These are phyloP conservation scores for Enteromius fasciolatus DNA, from an alignment of 2,797 vertebrate species.

Conservation along the genomic window DNA sequence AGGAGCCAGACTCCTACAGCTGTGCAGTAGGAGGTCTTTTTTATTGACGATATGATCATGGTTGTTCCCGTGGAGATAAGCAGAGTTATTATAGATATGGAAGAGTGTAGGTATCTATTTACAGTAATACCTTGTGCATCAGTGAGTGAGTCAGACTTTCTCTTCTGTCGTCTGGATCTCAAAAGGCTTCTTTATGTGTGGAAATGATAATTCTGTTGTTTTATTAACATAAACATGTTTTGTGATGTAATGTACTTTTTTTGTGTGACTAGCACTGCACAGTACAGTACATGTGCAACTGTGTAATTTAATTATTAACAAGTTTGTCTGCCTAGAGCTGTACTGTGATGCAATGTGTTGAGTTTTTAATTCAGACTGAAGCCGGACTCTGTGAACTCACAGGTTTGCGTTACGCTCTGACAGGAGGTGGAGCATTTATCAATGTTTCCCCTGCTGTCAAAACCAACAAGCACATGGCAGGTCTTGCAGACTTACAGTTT, in stretches of 20 bases:
- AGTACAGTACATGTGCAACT: background rate
- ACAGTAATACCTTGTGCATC: constrained; percentile 1
- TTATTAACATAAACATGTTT: background rate
- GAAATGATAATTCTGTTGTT: constrained; percentile 20
- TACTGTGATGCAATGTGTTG: constrained; percentile 27
- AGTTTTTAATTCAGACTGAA: background rate
- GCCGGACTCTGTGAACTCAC: background rate
- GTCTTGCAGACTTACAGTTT: constrained; percentile 21
- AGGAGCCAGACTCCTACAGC: background rate
- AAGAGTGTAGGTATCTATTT: constrained; percentile 24
- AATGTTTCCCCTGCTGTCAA: constrained; percentile 30
- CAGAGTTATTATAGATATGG: constrained; percentile 37
- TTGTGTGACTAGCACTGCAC: background rate
- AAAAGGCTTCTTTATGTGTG: background rate
- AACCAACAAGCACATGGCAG: background rate
- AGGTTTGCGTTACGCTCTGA: background rate
- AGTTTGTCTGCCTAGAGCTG: background rate
- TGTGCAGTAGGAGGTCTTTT: constrained; percentile 9
- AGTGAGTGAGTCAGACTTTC: constrained; percentile 17
- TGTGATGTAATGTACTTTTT: background rate
- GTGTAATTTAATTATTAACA: constrained; percentile 22
- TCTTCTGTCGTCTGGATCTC: background rate
- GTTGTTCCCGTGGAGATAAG: constrained; percentile 36
- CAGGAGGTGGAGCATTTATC: constrained; percentile 31
- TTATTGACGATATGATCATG: constrained; percentile 31